Conservation (phyloP, 1,140 invertebrate genomes). For the Drosophila pseudoananassae region DNA sequence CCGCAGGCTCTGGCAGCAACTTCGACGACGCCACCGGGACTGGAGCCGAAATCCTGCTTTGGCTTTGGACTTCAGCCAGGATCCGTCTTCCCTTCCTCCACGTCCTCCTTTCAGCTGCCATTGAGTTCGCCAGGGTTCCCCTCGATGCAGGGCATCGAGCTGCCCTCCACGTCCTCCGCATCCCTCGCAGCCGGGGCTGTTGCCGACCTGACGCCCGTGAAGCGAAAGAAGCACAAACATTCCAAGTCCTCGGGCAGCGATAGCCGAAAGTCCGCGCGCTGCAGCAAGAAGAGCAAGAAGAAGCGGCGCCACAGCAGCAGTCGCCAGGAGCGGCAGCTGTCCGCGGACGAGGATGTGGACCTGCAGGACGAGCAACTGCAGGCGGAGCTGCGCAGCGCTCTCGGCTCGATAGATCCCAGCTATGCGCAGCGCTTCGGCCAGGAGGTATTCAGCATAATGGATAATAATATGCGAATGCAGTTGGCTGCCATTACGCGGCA, state of each 20-base stretch:
- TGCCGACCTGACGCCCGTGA: slow-evolving; percentile 52
- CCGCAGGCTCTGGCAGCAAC: not conserved
- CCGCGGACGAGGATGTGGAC: slow-evolving; percentile 54
- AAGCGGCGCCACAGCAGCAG: slow-evolving; percentile 65
- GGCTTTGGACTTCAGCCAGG: slow-evolving; percentile 31
- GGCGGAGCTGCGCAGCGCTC: slow-evolving; percentile 71
- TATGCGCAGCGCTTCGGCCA: slow-evolving; percentile 81
- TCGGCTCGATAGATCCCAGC: slow-evolving; percentile 68
- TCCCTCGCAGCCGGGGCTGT: not conserved
- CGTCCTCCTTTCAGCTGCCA: slow-evolving; percentile 47
- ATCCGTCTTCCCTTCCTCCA: slow-evolving; percentile 29
- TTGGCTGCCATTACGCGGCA: slow-evolving; percentile 92
- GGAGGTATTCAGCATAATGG: slow-evolving; percentile 89
- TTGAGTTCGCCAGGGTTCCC: slow-evolving; percentile 64
- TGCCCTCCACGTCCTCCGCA: slow-evolving; percentile 59
- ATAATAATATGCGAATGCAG: slow-evolving; percentile 91
- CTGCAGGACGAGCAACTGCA: slow-evolving; percentile 84
- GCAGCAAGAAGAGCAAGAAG: slow-evolving; percentile 80
- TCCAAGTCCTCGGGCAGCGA: slow-evolving; percentile 76
- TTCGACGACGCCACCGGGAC: slow-evolving; percentile 15
- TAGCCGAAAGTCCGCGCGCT: slow-evolving; percentile 71
- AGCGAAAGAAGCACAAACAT: slow-evolving; percentile 83
- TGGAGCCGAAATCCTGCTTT: slow-evolving; percentile 40
- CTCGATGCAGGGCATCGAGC: slow-evolving; percentile 79
- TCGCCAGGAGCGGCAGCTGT: slow-evolving; percentile 41